Evolutionary conservation across 1,140 invertebrate genomes (phyloP).

Genomic region (Ceratina japonica): DNA sequence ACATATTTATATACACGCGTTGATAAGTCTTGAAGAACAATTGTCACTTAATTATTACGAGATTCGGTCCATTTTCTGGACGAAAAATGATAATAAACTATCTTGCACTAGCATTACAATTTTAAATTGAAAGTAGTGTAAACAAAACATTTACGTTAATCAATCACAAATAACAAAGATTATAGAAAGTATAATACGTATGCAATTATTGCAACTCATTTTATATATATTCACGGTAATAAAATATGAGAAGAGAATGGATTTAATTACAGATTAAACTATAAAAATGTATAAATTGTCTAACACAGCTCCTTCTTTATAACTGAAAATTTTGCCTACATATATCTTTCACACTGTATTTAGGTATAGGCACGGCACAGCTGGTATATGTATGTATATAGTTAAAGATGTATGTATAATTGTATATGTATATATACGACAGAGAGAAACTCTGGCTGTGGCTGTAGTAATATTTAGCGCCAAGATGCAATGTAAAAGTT

Average conservation of each 20-base stretch:
- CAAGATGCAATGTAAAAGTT: too few species aligned
- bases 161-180: constrained; percentile 25
- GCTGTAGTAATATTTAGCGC: too few species aligned
- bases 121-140: constrained; percentile 57
- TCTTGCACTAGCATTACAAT: constrained; percentile 55
- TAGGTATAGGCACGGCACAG: too few species aligned
- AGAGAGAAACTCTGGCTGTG: too few species aligned
- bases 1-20: background rate
- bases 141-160: constrained; percentile 49
- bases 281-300: background rate
- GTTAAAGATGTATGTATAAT: too few species aligned
- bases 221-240: background rate
- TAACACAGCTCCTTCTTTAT: too few species aligned
- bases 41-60: background rate
- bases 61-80: background rate
- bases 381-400: too few species aligned
- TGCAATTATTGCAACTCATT: background rate
- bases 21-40: background rate
- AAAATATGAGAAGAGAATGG: background rate
- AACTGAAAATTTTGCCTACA: too few species aligned
- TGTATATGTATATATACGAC: too few species aligned
- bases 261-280: background rate
- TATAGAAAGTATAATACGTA: constrained; percentile 10
- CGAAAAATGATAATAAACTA: constrained; percentile 20
- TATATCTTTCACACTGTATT: too few species aligned